Evolutionary conservation across 2,113 vertebrate genomes (phyloP).

Genomic region (Macaca mulatta): DNA sequence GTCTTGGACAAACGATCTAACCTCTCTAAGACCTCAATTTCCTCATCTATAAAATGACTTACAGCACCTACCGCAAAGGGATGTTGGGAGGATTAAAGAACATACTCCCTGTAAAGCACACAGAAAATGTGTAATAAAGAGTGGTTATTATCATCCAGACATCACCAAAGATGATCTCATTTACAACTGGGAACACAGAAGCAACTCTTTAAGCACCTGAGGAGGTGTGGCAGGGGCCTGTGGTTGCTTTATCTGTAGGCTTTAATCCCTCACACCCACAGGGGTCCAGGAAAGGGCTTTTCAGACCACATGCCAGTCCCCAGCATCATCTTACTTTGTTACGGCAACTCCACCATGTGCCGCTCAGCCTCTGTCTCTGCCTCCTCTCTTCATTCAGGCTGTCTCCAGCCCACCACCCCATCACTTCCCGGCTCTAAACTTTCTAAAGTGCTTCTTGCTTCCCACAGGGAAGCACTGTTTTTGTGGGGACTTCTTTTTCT

Average conservation of each 20-base stretch:
- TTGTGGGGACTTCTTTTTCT: not conserved
- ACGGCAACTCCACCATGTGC: accelerated
- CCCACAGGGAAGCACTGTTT: not conserved
- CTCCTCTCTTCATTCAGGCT: too few species aligned
- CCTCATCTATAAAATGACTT: not conserved
- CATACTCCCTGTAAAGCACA: not conserved
- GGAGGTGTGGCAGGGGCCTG: not conserved
- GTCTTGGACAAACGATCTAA: not conserved
- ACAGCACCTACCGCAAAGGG: not conserved
- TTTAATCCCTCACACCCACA: not conserved
- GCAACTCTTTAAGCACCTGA: not conserved
- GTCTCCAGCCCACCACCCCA: not conserved
- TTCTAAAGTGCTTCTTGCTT: not conserved
- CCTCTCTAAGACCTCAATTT: not conserved
- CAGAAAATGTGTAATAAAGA: not conserved
- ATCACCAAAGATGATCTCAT: not conserved
- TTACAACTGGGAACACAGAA: not conserved
- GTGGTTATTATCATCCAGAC: not conserved
- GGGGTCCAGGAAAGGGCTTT: not conserved
- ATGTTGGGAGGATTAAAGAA: conserved; percentile 37
- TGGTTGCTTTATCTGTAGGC: not conserved
- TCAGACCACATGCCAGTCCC: not conserved
- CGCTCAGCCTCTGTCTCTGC: not conserved
- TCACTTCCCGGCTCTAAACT: not conserved
- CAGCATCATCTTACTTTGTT: not conserved